Base-by-base conservation (phyloP, 2,797 vertebrate genomes). In the Sparus aurata region DNA sequence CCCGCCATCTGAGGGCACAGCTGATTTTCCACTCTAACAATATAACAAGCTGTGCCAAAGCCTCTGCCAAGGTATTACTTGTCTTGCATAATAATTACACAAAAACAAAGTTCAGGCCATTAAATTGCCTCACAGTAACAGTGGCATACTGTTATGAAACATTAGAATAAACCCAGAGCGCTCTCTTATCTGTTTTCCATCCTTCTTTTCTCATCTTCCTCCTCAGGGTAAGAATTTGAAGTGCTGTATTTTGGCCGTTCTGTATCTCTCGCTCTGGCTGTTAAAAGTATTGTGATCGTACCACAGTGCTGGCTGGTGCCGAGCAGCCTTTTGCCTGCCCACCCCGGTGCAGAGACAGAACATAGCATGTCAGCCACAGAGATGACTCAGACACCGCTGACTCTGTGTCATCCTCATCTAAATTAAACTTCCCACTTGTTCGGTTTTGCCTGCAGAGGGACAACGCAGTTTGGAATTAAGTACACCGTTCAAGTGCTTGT, bases 21-120 rank as follows among this genome's bases (percentile, higher is more conserved):
- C 77, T 54, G 52, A 85, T 90, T 94, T 95, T 94, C 94, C 93
- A 94, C 82, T 86, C 78, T 52, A 84, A 83, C 83, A 73, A 69
- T 63, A 23, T 78, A 77, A 87, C 75, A 72, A 84, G 85, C 85
- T 62, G 73, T 49, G 75, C 74, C 75, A 43, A 76, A 69, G 57
- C 79, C 45, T 68, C 77, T 50, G 16, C 38, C 58, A 34, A 79
- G 13, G n/a, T 50, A 71, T 59, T 34, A 67, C 20, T 79, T 30
- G 10, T 25, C 64, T 45, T 12, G 73, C 27, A 17, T 57, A 34
- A 67, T 25, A 53, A 50, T 23, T 52, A 22, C 54, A 50, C 15
- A 55, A 45, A 50, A 72, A 64, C 20, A 58, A 54, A 52, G 43
- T 55, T 69, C 41, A 52, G 54, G 70, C 34, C 47, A 54, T 41